These are phyloP conservation scores for Drosophila watanabei DNA, from an alignment of 1,140 invertebrate species.

Conservation along the genomic window DNA sequence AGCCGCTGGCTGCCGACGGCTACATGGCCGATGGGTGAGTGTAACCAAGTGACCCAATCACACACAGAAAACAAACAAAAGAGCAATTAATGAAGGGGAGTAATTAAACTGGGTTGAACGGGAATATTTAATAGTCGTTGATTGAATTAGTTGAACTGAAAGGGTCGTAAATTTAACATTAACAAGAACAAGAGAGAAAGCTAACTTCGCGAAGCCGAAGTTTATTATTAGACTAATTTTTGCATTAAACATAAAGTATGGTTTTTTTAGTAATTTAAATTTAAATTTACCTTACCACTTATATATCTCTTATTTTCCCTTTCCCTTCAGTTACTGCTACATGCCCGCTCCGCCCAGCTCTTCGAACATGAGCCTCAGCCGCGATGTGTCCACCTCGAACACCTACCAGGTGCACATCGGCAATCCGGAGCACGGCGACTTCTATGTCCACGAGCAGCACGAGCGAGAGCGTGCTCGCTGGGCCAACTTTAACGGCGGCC, in stretches of 20 bases:
- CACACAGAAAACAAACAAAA: constrained; percentile 10
- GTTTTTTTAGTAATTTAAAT: too few relatives aligned
- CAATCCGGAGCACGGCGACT: constrained; percentile 71
- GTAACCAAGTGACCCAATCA: constrained; percentile 38
- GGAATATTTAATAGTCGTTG: background rate
- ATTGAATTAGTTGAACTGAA: background rate
- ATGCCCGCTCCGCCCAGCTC: constrained; percentile 59
- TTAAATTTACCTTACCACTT: too few relatives aligned
- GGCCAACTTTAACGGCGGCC: constrained; percentile 86
- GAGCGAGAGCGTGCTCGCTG: constrained; percentile 87
- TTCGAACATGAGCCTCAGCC: constrained; percentile 70
- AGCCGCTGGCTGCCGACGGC: constrained; percentile 63
- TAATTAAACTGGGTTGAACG: constrained; percentile 1
- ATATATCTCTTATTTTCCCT: too few relatives aligned
- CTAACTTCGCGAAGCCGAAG: too few relatives aligned
- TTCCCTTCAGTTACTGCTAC: constrained; percentile 49
- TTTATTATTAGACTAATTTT: too few relatives aligned
- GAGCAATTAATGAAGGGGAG: constrained; percentile 1
- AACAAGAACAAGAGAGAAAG: too few relatives aligned
- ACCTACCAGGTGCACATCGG: constrained; percentile 78
- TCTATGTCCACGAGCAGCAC: constrained; percentile 86
- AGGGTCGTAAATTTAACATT: background rate
- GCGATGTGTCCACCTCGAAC: constrained; percentile 80
- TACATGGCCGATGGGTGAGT: constrained; percentile 74
- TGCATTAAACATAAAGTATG: too few relatives aligned